phyloP scores from a whole-genome alignment of 2,888 invertebrate species.

The Coremacera marginata region DNA sequence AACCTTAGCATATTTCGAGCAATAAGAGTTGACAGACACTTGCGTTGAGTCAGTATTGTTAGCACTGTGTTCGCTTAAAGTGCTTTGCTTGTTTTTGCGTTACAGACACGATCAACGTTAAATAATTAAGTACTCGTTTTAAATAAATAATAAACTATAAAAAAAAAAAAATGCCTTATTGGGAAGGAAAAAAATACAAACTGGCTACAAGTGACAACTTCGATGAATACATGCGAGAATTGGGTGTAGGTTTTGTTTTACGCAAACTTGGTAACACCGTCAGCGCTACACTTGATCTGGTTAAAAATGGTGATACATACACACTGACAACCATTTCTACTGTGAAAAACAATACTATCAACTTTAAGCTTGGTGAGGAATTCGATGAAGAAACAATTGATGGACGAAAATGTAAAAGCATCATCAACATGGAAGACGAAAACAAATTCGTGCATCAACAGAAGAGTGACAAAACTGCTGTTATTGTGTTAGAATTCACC shows the following conservation, averaged over 20 bases:
- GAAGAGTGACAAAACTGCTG: conserved; percentile 77
- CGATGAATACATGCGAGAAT: conserved; percentile 89
- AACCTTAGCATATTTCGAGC: not conserved
- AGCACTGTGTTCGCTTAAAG: too few relatives aligned
- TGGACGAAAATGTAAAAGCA: conserved; percentile 80
- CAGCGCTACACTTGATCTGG: conserved; percentile 84
- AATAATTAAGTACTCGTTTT: too few relatives aligned
- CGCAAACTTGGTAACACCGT: conserved; percentile 87
- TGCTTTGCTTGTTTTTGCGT: too few relatives aligned
- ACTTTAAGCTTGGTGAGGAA: conserved; percentile 86
- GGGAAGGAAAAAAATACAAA: conserved; percentile 83
- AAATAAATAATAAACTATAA: not conserved
- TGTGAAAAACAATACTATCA: conserved; percentile 86
- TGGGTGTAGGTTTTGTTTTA: conserved; percentile 89
- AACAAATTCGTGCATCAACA: conserved; percentile 85
- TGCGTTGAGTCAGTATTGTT: too few relatives aligned
- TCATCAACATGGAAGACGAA: conserved; percentile 78
- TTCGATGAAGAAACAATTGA: conserved; percentile 92
- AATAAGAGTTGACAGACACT: too few relatives aligned
- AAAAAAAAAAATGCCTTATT: conserved; percentile 61
- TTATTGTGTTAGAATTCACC: conserved; percentile 80
- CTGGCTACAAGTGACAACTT: conserved; percentile 83
- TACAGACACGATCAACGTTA: too few relatives aligned
- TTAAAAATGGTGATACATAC: conserved; percentile 80
- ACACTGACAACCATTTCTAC: conserved; percentile 85